Evolutionary conservation across 2,888 invertebrate species (phyloP), one percentile per base, ranked within the genome.

Genomic region (Alitta virens): DNA sequence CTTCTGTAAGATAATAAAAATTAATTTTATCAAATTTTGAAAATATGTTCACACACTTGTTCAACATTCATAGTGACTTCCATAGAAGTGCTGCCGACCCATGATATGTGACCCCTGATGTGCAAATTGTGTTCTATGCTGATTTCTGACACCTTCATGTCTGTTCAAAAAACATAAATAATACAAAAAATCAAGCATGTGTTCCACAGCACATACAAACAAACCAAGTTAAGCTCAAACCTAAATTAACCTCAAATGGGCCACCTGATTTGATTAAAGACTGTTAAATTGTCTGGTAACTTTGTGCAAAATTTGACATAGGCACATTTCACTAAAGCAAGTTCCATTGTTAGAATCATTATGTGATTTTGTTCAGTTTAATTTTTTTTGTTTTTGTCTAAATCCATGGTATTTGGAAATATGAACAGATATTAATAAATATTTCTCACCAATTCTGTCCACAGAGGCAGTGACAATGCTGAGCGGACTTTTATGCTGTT

Each of bases 381-480:
- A 33, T 33, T 33, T 33, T 16, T 24, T 33, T 26, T 16, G 5
- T 24, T 16, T 14, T 52, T 52, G 9, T 52, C 23, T 52, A 7
- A 16, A 3, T 27, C 14, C 3, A 25, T 21, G 16, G 18, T 18
- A 33, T 55, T 18, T 18, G 27, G 38, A 21, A 52, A 52, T 9
- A 16, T 7, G 23, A 25, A 16, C 5, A 9, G 16, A 52, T 24
- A 49, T 49, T 49, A 5, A 49, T 21, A 5, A 49, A 21, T 9
- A 24, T n/a, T 16, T 5, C 68, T 66, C 54, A 82, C 83, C 86
- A 61, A 91, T 88, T 75, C 87, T 86, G 76, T 91, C 90, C 1
- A 91, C 90, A 3, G 89, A 81, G 49, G 88, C 89, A 0, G 91
- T 91, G 1, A 91, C 91, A 72, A 90, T 86, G 1, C 86, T 86